Conservation (phyloP, 2,113 vertebrate genomes). For the Perca flavescens region DNA sequence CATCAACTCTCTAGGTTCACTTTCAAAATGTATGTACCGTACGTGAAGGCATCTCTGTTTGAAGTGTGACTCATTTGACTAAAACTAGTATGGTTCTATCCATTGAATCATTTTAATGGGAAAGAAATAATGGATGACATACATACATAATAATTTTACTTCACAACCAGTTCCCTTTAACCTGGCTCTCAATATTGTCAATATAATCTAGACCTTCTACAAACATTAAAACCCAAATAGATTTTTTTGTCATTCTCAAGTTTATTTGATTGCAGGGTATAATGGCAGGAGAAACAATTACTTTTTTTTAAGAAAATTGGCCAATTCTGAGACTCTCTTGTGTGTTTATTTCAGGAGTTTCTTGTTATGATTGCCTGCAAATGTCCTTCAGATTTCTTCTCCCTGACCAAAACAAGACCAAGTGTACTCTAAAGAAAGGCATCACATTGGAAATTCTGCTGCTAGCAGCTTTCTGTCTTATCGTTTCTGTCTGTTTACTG, state of each 20-base stretch:
- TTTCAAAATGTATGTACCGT: not conserved
- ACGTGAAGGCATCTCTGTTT: not conserved
- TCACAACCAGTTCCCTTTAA: not conserved
- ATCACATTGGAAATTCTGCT: slow-evolving; percentile 3
- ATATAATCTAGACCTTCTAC: slow-evolving; percentile 3
- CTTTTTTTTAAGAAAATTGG: not conserved
- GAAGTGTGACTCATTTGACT: slow-evolving; percentile 29
- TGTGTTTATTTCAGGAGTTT: not conserved
- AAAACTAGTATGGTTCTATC: slow-evolving; percentile 11
- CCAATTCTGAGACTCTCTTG: not conserved
- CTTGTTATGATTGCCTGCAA: slow-evolving; percentile 15
- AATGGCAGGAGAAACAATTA: slow-evolving; percentile 10
- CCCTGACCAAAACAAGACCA: not conserved
- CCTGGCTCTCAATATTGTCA: slow-evolving; percentile 1
- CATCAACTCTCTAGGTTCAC: not conserved
- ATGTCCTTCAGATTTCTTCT: not conserved
- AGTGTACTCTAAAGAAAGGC: not conserved
- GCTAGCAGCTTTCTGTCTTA: slow-evolving; percentile 3
- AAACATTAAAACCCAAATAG: slow-evolving; percentile 6
- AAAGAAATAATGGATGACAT: not conserved
- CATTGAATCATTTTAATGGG: slow-evolving; percentile 7
- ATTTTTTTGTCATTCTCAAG: slow-evolving; percentile 13
- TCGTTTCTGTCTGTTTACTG: not conserved
- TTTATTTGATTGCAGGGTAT: slow-evolving; percentile 38
- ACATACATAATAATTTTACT: slow-evolving; percentile 11